Evolutionary conservation across 1,140 invertebrate genomes (phyloP).

Genomic region (Macrotrachela quadricornifera): DNA sequence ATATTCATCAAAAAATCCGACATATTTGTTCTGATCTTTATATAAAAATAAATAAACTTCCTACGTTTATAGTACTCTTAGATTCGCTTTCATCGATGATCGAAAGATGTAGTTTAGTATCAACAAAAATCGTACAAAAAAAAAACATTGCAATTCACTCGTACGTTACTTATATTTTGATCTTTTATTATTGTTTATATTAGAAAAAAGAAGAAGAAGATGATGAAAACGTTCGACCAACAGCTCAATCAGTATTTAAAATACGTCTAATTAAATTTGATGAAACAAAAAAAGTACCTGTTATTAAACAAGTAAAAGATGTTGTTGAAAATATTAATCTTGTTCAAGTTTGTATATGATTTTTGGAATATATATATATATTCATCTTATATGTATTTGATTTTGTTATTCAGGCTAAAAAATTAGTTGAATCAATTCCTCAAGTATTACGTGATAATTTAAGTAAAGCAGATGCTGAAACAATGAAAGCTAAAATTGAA

Average conservation of each 20-base stretch:
- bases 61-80: too few species aligned
- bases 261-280: constrained; percentile 75
- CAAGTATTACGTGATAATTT: constrained; percentile 66
- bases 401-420: constrained; percentile 57
- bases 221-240: constrained; percentile 28
- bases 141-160: neutral
- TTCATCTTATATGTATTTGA: neutral
- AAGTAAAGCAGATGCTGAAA: constrained; percentile 79
- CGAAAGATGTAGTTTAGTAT: too few species aligned
- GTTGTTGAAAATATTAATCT: constrained; percentile 78
- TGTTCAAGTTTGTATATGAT: constrained; percentile 49
- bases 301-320: constrained; percentile 85
- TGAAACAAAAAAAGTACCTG: constrained; percentile 71
- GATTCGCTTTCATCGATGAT: too few species aligned
- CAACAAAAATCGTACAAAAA: too few species aligned
- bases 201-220: constrained; percentile 32
- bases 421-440: constrained; percentile 83
- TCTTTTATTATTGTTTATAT: too few species aligned
- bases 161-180: neutral
- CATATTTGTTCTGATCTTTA: too few species aligned
- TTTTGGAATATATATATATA: too few species aligned
- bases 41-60: too few species aligned
- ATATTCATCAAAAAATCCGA: too few species aligned
- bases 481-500: constrained; percentile 55
- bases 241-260: constrained; percentile 43